phyloP scores from a whole-genome alignment of 2,113 vertebrate genomes.

The Sminthopsis crassicaudata region DNA sequence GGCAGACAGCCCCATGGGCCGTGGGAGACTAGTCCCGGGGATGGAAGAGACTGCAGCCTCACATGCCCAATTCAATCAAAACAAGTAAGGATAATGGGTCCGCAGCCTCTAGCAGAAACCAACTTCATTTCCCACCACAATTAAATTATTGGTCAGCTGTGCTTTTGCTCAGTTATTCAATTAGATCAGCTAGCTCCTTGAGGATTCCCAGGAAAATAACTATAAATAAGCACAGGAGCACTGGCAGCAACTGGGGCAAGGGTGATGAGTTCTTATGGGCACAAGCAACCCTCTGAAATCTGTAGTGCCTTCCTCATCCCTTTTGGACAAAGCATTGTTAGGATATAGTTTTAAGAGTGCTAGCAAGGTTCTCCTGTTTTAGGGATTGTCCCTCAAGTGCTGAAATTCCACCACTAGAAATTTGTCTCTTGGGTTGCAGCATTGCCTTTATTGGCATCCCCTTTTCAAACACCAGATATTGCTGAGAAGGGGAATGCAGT shows the following conservation, averaged over 20 bases:
- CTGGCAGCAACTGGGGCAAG: neutral
- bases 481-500: neutral
- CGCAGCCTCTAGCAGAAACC: conserved; percentile 65
- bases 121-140: conserved; percentile 77
- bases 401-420: neutral
- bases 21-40: neutral
- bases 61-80: conserved; percentile 62
- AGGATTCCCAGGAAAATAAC: conserved; percentile 54
- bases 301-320: neutral
- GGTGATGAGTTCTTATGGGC: neutral
- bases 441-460: neutral
- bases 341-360: neutral
- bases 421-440: neutral
- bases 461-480: neutral
- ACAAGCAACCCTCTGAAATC: neutral
- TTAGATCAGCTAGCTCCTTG: conserved; percentile 63
- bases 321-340: neutral
- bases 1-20: neutral
- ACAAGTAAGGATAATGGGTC: conserved; percentile 33
- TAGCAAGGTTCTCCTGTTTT: neutral
- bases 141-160: conserved; percentile 63
- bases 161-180: conserved; percentile 73
- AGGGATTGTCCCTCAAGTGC: neutral
- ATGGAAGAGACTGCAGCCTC: neutral
- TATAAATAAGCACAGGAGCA: conserved; percentile 58